Evolutionary conservation across 2,113 vertebrate genomes (phyloP).

Genomic region (Oryzias celebensis): DNA sequence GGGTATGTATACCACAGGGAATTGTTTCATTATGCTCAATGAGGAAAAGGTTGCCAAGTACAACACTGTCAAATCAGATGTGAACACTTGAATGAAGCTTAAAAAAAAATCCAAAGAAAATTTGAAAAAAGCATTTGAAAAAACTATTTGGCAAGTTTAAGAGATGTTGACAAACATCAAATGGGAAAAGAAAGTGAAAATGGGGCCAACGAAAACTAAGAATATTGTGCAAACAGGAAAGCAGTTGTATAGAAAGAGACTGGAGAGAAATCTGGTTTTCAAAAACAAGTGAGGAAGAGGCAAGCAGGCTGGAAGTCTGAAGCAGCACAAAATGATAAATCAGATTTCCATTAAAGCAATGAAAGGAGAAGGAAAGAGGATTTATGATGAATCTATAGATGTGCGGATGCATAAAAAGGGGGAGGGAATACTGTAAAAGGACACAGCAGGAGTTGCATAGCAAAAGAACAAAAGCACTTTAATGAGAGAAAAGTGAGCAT

Average conservation of each 20-base stretch:
- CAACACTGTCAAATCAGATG: too few species aligned
- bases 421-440: not conserved
- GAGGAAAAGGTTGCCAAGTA: too few species aligned
- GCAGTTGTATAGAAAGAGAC: constrained; percentile 43
- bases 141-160: too few species aligned
- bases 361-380: constrained; percentile 11
- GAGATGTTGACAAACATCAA: constrained; percentile 1
- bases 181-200: constrained; percentile 27
- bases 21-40: too few species aligned
- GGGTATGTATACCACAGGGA: too few species aligned
- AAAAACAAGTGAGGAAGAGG: constrained; percentile 45
- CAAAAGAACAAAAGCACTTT: constrained; percentile 7
- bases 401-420: constrained; percentile 20
- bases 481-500: not conserved
- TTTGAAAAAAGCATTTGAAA: too few species aligned
- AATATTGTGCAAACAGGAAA: constrained; percentile 32
- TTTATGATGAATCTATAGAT: constrained; percentile 14
- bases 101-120: too few species aligned
- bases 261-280: constrained; percentile 44
- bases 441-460: not conserved
- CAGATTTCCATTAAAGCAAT: constrained; percentile 49
- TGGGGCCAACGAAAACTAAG: constrained; percentile 15
- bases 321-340: constrained; percentile 35
- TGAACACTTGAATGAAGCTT: too few species aligned
- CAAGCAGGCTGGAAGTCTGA: not conserved